phyloP scores from a whole-genome alignment of 2,888 invertebrate genomes.

The Platycnemis pennipes region DNA sequence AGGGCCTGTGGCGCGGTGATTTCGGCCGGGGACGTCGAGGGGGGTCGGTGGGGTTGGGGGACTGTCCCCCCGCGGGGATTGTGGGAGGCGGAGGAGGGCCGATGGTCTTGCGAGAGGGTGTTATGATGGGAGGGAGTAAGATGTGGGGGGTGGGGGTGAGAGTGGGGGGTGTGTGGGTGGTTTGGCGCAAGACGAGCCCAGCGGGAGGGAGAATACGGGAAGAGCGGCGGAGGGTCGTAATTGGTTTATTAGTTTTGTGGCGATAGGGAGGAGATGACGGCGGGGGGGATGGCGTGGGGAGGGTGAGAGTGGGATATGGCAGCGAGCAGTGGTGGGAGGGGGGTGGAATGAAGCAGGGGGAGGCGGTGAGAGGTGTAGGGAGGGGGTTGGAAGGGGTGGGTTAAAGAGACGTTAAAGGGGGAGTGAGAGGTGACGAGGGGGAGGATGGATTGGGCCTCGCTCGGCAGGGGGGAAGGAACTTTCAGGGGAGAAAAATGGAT shows the following conservation, averaged over 20 bases:
- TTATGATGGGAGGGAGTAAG: background rate
- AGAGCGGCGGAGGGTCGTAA: constrained; percentile 59
- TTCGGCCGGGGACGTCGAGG: constrained; percentile 11
- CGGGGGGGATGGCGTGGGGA: background rate
- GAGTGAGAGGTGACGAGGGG: background rate
- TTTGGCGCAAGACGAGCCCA: background rate
- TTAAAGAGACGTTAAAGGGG: background rate
- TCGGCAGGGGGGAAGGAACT: background rate
- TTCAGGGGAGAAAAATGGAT: constrained; percentile 3
- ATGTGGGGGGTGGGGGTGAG: constrained; percentile 15
- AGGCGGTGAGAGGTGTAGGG: background rate
- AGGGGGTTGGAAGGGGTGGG: background rate
- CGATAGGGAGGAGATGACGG: constrained; percentile 52
- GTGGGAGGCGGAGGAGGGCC: background rate
- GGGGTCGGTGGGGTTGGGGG: background rate
- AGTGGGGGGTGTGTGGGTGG: background rate
- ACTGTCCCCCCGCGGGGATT: background rate
- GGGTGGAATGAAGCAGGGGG: background rate
- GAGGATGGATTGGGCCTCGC: background rate
- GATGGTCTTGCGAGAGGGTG: background rate
- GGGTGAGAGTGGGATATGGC: too few relatives aligned
- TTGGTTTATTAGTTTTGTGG: constrained; percentile 66
- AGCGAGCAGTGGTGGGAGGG: background rate
- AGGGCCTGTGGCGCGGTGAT: constrained; percentile 34
- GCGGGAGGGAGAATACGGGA: constrained; percentile 33